Conservation (phyloP, 2,797 vertebrate genomes). For the Peromyscus attwateri region DNA sequence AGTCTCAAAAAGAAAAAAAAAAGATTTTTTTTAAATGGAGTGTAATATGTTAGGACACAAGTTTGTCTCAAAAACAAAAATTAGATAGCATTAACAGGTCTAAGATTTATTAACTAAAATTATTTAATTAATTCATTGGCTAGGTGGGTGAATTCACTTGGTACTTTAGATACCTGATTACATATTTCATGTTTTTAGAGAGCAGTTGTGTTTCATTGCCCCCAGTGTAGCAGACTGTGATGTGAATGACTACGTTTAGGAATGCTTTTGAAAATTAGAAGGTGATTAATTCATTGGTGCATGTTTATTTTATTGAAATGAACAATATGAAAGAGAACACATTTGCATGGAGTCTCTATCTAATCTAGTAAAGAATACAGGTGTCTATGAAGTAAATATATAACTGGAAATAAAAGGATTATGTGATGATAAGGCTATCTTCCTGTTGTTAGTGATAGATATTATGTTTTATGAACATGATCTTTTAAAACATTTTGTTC, state of each 20-base stretch:
- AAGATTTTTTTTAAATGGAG: neutral
- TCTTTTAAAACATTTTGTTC: slow-evolving; percentile 30
- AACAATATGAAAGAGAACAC: neutral
- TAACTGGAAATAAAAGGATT: slow-evolving; percentile 19
- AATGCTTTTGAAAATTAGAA: slow-evolving; percentile 32
- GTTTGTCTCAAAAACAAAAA: slow-evolving; percentile 51
- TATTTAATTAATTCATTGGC: slow-evolving; percentile 39
- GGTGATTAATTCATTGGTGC: neutral
- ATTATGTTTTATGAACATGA: neutral
- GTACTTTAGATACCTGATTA: neutral
- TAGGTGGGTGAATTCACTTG: neutral
- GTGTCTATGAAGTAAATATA: neutral
- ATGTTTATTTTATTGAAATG: neutral
- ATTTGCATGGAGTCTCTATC: neutral
- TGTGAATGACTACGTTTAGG: neutral
- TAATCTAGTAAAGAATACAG: slow-evolving; percentile 47
- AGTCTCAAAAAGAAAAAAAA: neutral
- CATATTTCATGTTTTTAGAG: slow-evolving; percentile 1
- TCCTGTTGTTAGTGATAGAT: neutral
- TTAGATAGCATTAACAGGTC: slow-evolving; percentile 13
- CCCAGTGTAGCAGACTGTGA: neutral
- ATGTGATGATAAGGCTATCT: neutral
- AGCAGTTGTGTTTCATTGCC: slow-evolving; percentile 25
- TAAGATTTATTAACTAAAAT: slow-evolving; percentile 57
- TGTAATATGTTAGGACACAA: neutral